These are phyloP conservation scores for Drosophila athabasca DNA, from an alignment of 1,140 invertebrate species.

Conservation along the genomic window DNA sequence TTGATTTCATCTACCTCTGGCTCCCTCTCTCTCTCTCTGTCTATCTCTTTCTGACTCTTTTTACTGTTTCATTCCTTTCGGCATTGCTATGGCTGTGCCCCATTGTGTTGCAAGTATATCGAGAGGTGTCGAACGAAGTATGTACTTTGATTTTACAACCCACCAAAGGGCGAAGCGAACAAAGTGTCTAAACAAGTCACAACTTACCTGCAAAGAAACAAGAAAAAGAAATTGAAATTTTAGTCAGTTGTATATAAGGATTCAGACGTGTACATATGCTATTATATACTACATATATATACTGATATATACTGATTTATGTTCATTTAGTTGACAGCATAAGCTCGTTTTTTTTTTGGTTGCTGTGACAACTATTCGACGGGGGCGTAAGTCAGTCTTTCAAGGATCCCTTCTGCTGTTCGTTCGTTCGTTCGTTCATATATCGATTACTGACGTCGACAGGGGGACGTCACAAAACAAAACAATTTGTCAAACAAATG, in stretches of 20 bases:
- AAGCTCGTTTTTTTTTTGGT: conserved; percentile 45
- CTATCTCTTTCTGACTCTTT: conserved; percentile 22
- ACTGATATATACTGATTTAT: conserved; percentile 35
- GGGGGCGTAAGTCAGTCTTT: conserved; percentile 12
- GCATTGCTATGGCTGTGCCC: background rate
- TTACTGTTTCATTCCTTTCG: conserved; percentile 4
- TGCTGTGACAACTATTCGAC: conserved; percentile 69
- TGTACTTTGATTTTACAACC: conserved; percentile 80
- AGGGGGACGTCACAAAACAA: conserved; percentile 48
- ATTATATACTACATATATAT: conserved; percentile 15
- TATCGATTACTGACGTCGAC: conserved; percentile 73
- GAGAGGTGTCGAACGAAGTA: conserved; percentile 56
- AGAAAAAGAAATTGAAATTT: conserved; percentile 74
- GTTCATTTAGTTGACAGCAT: conserved; percentile 69
- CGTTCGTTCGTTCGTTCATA: conserved; percentile 15
- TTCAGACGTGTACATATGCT: conserved; percentile 22
- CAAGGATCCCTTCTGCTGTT: background rate
- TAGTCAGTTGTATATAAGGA: conserved; percentile 64
- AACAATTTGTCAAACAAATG: conserved; percentile 81
- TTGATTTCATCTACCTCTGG: conserved; percentile 65
- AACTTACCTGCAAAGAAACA: conserved; percentile 66
- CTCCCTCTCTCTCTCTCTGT: conserved; percentile 1
- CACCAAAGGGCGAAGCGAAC: conserved; percentile 44
- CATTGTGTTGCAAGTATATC: conserved; percentile 28
- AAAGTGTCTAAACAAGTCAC: conserved; percentile 32